Evolutionary conservation across 2,113 vertebrate species (phyloP).

Genomic region (Xiphias gladius): DNA sequence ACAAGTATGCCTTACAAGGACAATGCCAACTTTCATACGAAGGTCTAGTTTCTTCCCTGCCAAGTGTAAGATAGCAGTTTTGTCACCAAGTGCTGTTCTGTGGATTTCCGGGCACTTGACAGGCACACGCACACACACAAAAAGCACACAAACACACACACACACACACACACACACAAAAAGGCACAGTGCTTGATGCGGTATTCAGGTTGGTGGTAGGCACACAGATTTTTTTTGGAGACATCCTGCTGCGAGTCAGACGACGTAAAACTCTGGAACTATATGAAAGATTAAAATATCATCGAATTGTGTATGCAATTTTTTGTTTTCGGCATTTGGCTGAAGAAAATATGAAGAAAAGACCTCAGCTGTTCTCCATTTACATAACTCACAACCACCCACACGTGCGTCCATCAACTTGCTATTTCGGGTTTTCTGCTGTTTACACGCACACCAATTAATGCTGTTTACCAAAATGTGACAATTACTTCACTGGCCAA

Average conservation of each 20-base stretch:
- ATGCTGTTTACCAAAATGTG: constrained; percentile 21
- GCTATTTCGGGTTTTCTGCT: constrained; percentile 19
- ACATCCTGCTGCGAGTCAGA: constrained; percentile 31
- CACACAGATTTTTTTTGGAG: background rate
- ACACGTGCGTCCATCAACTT: constrained; percentile 25
- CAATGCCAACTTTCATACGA: constrained; percentile 28
- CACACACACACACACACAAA: background rate
- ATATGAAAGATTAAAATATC: constrained; percentile 2
- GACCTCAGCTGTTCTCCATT: constrained; percentile 13
- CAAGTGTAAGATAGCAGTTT: constrained; percentile 45
- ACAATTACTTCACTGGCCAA: background rate
- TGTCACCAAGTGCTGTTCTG: constrained; percentile 32
- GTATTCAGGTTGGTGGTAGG: constrained; percentile 26
- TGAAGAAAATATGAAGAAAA: constrained; percentile 3
- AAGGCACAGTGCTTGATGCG: background rate
- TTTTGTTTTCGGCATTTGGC: background rate
- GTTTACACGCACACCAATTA: background rate
- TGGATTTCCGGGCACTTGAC: constrained; percentile 18
- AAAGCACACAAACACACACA: constrained; percentile 11
- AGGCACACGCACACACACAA: constrained; percentile 7
- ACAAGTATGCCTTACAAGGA: constrained; percentile 28
- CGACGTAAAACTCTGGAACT: constrained; percentile 39
- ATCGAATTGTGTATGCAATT: too few species aligned
- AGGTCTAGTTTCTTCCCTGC: constrained; percentile 35
- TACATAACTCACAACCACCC: constrained; percentile 25